A percentile compares a stretch with the other conserved stretches of the same genome.
These are phyloP conservation scores for Scopus umbretta DNA, from an alignment of 2,113 vertebrate species.

Conservation along the genomic window DNA sequence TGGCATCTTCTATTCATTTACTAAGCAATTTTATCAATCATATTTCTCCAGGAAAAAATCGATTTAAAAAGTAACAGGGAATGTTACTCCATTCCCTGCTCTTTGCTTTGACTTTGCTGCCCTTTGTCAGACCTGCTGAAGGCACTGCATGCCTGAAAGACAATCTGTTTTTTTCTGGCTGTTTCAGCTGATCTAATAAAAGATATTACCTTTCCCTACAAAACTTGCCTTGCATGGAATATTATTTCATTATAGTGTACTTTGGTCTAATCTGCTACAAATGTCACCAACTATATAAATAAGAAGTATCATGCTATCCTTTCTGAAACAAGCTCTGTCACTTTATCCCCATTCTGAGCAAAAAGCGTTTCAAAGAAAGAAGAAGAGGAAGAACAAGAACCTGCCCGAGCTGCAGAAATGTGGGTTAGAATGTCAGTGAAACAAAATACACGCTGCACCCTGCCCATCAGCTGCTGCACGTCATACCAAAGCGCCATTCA, in stretches of 20 bases:
- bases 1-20: not conserved
- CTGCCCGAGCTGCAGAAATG: not conserved
- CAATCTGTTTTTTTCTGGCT: not conserved
- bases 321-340: not conserved
- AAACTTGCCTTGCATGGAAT: not conserved
- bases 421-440: not conserved
- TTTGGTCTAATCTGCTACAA: not conserved
- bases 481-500: not conserved
- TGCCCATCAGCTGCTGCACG: slow-evolving; percentile 4
- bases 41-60: not conserved
- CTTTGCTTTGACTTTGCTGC: not conserved
- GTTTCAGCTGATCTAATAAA: not conserved
- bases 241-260: not conserved
- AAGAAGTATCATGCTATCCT: not conserved
- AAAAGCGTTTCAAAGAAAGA: not conserved
- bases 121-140: not conserved
- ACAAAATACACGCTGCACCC: not conserved
- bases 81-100: not conserved
- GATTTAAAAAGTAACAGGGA: not conserved
- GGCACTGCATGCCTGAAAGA: not conserved
- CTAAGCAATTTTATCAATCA: not conserved
- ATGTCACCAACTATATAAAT: not conserved
- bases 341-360: not conserved
- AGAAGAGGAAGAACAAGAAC: not conserved
- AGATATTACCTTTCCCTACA: not conserved